Evolutionary conservation across 2,888 invertebrate species (phyloP), one percentile per base, ranked within the genome.

Genomic region (Drosophila affinis): DNA sequence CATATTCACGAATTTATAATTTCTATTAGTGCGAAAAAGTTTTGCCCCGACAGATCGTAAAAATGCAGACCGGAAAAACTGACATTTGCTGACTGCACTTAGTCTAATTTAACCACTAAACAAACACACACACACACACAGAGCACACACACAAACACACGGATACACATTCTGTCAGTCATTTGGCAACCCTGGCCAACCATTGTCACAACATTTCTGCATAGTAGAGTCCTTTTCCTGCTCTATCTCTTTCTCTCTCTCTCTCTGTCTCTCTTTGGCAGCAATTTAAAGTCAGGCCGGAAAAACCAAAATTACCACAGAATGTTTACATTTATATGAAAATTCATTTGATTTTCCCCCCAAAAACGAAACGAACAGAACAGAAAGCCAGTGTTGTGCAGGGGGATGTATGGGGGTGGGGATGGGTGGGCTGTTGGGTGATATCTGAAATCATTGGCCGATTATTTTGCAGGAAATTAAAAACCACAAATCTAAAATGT

Each of bases 401-500:
- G 21, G 21, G 21, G 3, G 21, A 17, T 14, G 2, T 12, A 18
- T 3, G 9, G 0, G 2, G 4, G 12, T 12, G 7, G 29, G 3
- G 7, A 0, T n/a, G 9, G 3, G 14, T 4, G 18, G 18, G n/a
- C n/a, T n/a, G n/a, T 4, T 9, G 10, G 56, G 21, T 21, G 18
- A 6, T 21, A 53, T 67, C 34, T 56, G 24, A 17, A 29, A 44
- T 46, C n/a, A 53, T 60, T 45, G 67, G 69, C 72, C 62, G 81
- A 81, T 88, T 81, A 83, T 87, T 67, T 72, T 77, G 71, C 86
- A 86, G 89, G 87, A 87, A 87, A 87, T 89, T 89, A 80, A 88
- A 86, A 84, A 78, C 87, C 87, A 84, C 87, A 87, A 88, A 88
- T 88, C 81, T 89, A 87, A 87, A 87, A 87, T 87, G 81, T 81